These are phyloP conservation scores for Onychostoma macrolepis DNA, from an alignment of 2,113 vertebrate species.

Conservation along the genomic window DNA sequence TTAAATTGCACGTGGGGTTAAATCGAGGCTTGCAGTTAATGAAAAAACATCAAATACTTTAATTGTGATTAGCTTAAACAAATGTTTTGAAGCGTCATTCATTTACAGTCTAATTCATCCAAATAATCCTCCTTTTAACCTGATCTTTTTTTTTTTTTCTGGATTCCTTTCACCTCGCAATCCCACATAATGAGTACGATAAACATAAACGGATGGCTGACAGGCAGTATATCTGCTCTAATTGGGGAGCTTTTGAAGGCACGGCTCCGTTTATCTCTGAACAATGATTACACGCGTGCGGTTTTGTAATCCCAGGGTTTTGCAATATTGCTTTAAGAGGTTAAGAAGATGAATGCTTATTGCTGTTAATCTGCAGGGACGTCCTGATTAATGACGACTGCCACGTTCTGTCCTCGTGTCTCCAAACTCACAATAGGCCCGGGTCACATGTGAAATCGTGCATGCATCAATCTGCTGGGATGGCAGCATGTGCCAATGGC, in stretches of 20 bases:
- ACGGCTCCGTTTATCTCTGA: slow-evolving; percentile 69
- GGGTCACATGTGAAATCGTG: slow-evolving; percentile 74
- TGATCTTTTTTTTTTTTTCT: slow-evolving; percentile 25
- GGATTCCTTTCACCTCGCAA: slow-evolving; percentile 28
- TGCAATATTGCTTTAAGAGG: slow-evolving; percentile 72
- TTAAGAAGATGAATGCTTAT: slow-evolving; percentile 88
- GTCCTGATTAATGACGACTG: slow-evolving; percentile 81
- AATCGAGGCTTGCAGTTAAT: neutral
- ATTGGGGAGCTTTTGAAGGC: slow-evolving; percentile 68
- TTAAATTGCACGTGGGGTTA: neutral
- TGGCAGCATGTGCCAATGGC: slow-evolving; percentile 51
- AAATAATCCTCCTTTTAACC: slow-evolving; percentile 38
- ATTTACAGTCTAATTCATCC: slow-evolving; percentile 26
- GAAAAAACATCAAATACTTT: slow-evolving; percentile 19
- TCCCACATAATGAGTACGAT: slow-evolving; percentile 58
- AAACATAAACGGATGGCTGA: slow-evolving; percentile 54
- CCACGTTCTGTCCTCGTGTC: slow-evolving; percentile 61
- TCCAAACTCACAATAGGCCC: slow-evolving; percentile 68
- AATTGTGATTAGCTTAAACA: slow-evolving; percentile 19
- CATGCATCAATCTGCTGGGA: slow-evolving; percentile 59
- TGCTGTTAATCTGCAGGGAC: slow-evolving; percentile 79
- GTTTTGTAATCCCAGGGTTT: slow-evolving; percentile 79
- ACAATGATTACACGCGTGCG: slow-evolving; percentile 73
- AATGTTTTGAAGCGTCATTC: slow-evolving; percentile 11
- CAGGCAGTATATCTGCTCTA: slow-evolving; percentile 64